Evolutionary conservation across 2,797 vertebrate genomes (phyloP).

Genomic region (Aratinga solstitialis): DNA sequence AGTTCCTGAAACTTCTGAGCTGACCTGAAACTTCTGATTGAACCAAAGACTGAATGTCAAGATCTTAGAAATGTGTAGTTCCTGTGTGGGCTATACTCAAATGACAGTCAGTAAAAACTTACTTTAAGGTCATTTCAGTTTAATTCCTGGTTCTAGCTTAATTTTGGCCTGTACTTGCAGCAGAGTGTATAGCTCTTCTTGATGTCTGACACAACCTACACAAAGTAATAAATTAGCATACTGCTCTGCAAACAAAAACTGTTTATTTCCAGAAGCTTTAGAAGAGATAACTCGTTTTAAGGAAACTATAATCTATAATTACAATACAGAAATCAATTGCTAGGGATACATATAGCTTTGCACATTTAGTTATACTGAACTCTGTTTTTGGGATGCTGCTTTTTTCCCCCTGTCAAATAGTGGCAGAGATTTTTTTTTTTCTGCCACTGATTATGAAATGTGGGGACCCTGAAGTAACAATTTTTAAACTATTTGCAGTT

Average conservation of each 20-base stretch:
- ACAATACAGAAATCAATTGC: background rate
- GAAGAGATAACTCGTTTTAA: background rate
- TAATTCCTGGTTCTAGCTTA: background rate
- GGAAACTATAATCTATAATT: background rate
- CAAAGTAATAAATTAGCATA: background rate
- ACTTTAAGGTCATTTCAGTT: background rate
- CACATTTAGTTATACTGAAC: background rate
- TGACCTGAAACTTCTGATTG: background rate
- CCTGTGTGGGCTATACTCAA: background rate
- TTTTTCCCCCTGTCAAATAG: background rate
- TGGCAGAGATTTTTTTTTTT: accelerated
- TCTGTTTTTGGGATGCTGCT: accelerated
- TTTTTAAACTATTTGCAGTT: background rate
- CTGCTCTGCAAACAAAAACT: background rate
- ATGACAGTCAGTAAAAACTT: background rate
- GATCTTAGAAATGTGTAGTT: background rate
- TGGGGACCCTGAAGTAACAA: background rate
- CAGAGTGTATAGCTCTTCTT: background rate
- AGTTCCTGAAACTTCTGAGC: background rate
- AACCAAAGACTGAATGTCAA: background rate
- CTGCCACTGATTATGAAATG: background rate
- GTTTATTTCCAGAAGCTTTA: background rate
- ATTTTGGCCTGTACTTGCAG: background rate
- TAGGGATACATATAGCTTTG: background rate
- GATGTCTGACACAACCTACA: background rate